Evolutionary conservation across 1,140 invertebrate genomes (phyloP).

Genomic region (Contarinia nasturtii): DNA sequence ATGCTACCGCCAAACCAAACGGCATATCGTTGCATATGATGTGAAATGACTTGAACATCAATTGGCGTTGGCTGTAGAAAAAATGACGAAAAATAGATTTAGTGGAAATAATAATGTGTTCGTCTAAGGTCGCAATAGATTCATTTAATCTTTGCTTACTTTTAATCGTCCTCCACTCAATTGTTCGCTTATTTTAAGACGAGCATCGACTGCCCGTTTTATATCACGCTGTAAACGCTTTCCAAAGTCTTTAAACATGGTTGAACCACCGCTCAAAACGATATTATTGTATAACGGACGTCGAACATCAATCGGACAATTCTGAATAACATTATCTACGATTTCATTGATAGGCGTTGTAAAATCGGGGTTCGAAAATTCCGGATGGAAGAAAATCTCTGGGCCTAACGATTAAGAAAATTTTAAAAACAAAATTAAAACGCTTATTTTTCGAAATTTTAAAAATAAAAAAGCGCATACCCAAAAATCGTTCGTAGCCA

Average conservation of each 20-base stretch:
- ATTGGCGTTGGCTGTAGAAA: conserved; percentile 83
- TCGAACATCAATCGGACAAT: conserved; percentile 97
- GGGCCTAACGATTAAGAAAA: conserved; percentile 40
- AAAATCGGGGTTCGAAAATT: conserved; percentile 99
- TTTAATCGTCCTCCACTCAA: conserved; percentile 87
- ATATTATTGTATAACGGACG: conserved; percentile 96
- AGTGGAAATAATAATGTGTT: no score
- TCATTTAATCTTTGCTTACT: conserved; percentile 32
- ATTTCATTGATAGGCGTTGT: conserved; percentile 92
- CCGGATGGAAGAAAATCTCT: conserved; percentile 99
- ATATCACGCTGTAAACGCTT: conserved; percentile 83
- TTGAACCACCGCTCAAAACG: conserved; percentile 95
- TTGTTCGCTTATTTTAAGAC: conserved; percentile 80
- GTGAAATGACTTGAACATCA: conserved; percentile 94
- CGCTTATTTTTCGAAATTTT: no score
- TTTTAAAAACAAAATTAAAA: no score
- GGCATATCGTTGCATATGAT: conserved; percentile 98
- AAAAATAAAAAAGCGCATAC: conserved; percentile 6
- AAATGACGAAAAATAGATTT: conserved; percentile 14
- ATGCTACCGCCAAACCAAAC: conserved; percentile 99
- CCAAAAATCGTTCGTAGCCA: conserved; percentile 93
- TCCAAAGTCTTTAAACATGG: conserved; percentile 98
- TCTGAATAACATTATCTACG: conserved; percentile 97
- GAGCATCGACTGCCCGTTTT: conserved; percentile 82
- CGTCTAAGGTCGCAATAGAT: not conserved